Percentiles rank a stretch among this genome's conserved stretches.
Conservation (phyloP, 2,797 vertebrate genomes). For the Platalea minor region DNA sequence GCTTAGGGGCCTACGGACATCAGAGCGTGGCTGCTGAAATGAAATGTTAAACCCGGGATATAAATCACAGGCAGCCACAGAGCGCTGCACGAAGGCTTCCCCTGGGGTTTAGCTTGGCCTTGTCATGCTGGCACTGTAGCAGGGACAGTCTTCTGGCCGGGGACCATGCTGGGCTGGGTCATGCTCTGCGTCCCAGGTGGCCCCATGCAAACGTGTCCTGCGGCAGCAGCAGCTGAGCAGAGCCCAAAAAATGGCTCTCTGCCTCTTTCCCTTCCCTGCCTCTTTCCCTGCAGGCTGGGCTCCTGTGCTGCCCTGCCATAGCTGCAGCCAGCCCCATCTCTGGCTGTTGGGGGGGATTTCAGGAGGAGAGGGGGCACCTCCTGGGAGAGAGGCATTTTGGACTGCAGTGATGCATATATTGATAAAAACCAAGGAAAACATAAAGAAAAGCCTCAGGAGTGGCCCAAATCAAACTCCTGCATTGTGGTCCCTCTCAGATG, state of each 20-base stretch:
- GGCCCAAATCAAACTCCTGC: neutral
- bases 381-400: neutral
- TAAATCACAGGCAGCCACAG: neutral
- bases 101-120: neutral
- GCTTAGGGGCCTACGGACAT: neutral
- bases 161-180: neutral
- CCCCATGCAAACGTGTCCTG: neutral
- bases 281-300: neutral
- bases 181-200: neutral
- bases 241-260: neutral
- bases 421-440: neutral
- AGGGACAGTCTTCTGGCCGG: neutral
- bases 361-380: neutral
- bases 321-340: neutral
- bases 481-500: neutral
- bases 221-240: neutral
- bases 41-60: neutral
- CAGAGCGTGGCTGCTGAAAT: neutral
- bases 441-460: neutral
- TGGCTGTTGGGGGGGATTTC: neutral
- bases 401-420: neutral
- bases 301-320: neutral
- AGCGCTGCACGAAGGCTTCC: neutral
- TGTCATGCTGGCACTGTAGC: neutral
- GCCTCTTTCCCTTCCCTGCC: neutral